These are phyloP conservation scores for Solen grandis DNA, from an alignment of 1,140 invertebrate species.

Conservation along the genomic window DNA sequence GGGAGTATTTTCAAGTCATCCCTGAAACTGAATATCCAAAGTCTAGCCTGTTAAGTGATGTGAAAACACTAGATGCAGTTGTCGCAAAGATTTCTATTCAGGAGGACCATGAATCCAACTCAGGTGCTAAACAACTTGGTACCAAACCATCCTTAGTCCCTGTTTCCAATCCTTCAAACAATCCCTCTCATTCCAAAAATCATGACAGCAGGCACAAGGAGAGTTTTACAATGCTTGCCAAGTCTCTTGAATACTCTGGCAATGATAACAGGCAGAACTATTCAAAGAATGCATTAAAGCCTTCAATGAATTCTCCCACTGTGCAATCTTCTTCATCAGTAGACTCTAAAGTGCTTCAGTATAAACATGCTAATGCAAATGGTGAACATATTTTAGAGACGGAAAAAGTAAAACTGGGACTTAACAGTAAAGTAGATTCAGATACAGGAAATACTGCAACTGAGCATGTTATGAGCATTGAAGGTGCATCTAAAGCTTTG, in stretches of 20 bases:
- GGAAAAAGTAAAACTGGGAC: not conserved
- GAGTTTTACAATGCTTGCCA: not conserved
- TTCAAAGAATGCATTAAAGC: slow-evolving; percentile 10
- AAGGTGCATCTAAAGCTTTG: not conserved
- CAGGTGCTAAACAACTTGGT: slow-evolving; percentile 3
- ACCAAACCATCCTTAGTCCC: slow-evolving; percentile 4
- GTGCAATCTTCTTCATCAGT: slow-evolving; percentile 6
- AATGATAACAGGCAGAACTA: slow-evolving; percentile 13
- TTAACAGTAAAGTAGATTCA: not conserved
- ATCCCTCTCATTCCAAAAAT: not conserved
- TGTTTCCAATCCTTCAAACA: no score
- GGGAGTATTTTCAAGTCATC: not conserved
- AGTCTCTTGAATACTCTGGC: not conserved
- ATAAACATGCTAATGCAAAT: not conserved
- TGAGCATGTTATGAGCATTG: not conserved
- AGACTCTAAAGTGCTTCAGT: slow-evolving; percentile 12
- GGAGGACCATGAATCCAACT: not conserved
- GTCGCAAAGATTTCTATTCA: slow-evolving; percentile 1
- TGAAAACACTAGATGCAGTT: not conserved
- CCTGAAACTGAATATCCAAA: not conserved
- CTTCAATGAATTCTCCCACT: slow-evolving; percentile 1
- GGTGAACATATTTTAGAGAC: not conserved
- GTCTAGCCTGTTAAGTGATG: slow-evolving; percentile 8
- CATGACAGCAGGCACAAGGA: not conserved
- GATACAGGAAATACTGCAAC: not conserved